Evolutionary conservation across 2,888 invertebrate genomes (phyloP).

Genomic region (Dione juno): DNA sequence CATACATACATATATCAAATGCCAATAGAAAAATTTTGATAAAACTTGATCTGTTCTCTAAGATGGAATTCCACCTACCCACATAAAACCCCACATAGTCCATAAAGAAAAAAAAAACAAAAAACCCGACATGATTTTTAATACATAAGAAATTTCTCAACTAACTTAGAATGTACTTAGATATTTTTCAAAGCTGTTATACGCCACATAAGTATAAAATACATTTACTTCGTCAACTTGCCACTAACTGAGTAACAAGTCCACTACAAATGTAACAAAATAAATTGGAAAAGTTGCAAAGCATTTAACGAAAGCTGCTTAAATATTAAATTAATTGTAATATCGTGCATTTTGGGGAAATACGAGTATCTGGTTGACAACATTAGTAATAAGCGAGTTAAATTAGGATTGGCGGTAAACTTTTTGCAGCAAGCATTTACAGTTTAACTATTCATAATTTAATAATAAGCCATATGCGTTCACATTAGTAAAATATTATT

Average conservation of each 20-base stretch:
- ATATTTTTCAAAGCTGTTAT: too few relatives aligned
- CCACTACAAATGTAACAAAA: neutral
- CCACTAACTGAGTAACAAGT: neutral
- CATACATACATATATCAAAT: too few relatives aligned
- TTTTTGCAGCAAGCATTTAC: conserved; percentile 11
- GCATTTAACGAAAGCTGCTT: neutral
- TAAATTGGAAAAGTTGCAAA: neutral
- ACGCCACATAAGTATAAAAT: too few relatives aligned
- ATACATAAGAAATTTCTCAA: too few relatives aligned
- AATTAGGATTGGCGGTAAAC: conserved; percentile 17
- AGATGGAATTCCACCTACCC: too few relatives aligned
- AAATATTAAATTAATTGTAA: conserved; percentile 10
- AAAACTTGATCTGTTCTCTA: too few relatives aligned
- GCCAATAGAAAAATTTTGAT: too few relatives aligned
- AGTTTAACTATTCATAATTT: conserved; percentile 20
- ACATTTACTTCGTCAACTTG: neutral
- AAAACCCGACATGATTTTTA: too few relatives aligned
- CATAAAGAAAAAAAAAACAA: too few relatives aligned
- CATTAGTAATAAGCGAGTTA: conserved; percentile 21
- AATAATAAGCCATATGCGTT: conserved; percentile 7
- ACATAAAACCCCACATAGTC: too few relatives aligned
- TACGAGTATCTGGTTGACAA: conserved; percentile 13
- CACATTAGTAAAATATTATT: neutral
- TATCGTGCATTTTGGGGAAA: neutral
- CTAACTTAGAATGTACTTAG: too few relatives aligned